These are phyloP conservation scores for Drosophila leontia DNA, from an alignment of 1,140 invertebrate genomes.

Conservation along the genomic window DNA sequence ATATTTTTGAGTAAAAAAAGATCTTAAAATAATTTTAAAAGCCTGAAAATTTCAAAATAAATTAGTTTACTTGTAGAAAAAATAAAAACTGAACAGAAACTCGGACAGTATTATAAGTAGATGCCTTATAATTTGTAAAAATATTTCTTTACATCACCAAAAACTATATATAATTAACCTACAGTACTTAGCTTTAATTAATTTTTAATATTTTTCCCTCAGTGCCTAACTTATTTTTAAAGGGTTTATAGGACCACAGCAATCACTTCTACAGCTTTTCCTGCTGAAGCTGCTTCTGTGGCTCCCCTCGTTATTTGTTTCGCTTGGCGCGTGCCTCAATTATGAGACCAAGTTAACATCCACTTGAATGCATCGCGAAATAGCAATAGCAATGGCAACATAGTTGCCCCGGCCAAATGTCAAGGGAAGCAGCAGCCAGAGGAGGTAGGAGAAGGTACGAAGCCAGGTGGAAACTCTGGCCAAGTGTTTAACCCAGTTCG, in stretches of 20 bases:
- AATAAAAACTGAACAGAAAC: background rate
- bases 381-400: constrained; percentile 51
- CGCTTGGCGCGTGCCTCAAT: constrained; percentile 71
- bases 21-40: background rate
- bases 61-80: background rate
- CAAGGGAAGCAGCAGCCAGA: constrained; percentile 58
- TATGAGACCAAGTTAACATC: constrained; percentile 61
- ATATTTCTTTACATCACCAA: background rate
- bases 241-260: constrained; percentile 33
- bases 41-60: background rate
- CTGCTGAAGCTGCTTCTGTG: constrained; percentile 5
- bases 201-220: background rate
- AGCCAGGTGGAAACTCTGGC: constrained; percentile 58
- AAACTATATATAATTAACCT: background rate
- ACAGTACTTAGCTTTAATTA: no score
- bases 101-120: no score
- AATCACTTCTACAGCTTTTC: constrained; percentile 38
- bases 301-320: constrained; percentile 54
- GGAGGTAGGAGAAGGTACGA: background rate
- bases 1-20: background rate
- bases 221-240: constrained; percentile 29
- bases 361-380: constrained; percentile 55
- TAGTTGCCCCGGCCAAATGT: constrained; percentile 63
- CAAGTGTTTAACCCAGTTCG: constrained; percentile 79
- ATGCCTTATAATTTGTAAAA: background rate